Evolutionary conservation across 2,888 invertebrate genomes (phyloP).

Genomic region (Cinara cedri): DNA sequence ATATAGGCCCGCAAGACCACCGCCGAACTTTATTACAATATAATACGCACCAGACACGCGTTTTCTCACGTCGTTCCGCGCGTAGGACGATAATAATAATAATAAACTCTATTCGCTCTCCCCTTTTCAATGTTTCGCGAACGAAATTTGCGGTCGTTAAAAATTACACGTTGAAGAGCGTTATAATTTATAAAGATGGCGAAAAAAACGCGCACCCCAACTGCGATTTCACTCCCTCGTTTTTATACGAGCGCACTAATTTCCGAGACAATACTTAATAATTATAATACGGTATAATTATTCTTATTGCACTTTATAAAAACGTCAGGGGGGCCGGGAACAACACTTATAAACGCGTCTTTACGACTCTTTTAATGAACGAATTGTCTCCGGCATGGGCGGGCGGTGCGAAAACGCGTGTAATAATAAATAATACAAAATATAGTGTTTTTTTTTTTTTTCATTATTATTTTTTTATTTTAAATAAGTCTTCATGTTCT

Average conservation of each 20-base stretch:
- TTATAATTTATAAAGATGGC: conserved; percentile 23
- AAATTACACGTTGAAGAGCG: conserved; percentile 21
- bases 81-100: not conserved
- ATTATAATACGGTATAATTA: conserved; percentile 30
- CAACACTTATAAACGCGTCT: conserved; percentile 34
- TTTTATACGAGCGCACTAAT: conserved; percentile 1
- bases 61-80: not conserved
- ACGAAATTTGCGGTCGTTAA: conserved; percentile 40
- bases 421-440: not conserved
- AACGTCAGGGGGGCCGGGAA: conserved; percentile 20
- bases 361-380: conserved; percentile 11
- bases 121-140: not conserved
- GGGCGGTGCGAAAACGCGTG: not conserved
- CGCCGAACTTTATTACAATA: conserved; percentile 9
- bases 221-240: conserved; percentile 4
- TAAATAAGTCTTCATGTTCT: no score
- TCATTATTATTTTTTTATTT: no score
- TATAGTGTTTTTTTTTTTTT: no score
- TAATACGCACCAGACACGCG: not conserved
- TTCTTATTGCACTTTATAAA: conserved; percentile 50
- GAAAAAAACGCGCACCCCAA: conserved; percentile 32
- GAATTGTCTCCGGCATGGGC: conserved; percentile 5
- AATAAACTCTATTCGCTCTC: no score
- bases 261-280: conserved; percentile 46
- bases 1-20: no score